Base-by-base conservation (phyloP, 64 coral and sea anemone genomes). In the Orbicella faveolata region DNA sequence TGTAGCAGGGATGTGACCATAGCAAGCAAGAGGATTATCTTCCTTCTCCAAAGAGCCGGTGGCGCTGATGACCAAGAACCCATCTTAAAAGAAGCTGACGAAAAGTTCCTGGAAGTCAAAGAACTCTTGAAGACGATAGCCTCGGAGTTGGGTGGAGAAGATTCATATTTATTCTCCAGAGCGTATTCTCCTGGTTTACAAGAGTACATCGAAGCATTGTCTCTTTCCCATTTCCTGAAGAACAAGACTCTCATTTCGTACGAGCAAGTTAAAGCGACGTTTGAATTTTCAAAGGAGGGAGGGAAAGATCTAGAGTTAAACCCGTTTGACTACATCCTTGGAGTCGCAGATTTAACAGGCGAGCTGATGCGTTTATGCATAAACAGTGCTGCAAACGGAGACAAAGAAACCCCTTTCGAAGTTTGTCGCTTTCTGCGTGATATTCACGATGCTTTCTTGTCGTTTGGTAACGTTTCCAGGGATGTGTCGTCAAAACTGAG, bases 321-420 rank as follows among this genome's bases (percentile, higher is more conserved):
- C 64, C 91, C 94, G 14, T 90, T 90, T 21, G 94, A 99, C 78
- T 99, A 95, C 61, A 61, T 95, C 57, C 92, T 99, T 79, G 97
- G 97, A 14, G 76, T 99, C 25, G 90, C 97, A 34, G 97, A 99
- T 90, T 83, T 99, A 16, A 99, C 97, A 6, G 97, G 97, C 37
- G 97, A 99, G 81, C 57, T 99, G 15, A 99, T 99, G 97, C 88
- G 97, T 37, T 78, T 99, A 21, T 93, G 93, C n/a, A 93, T 99
- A 21, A 99, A 99, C 86, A 91, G 90, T 53, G 94, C 94, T 59
- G 94, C 94, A 1, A 93, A 93, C 68, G 97, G 94, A 0, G 94
- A 99, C 68, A 57, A 70, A 51, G 78, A 74, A 19, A 96, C 91
- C 9, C 94, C 91, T 20, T 91, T 93, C 65, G 79, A 84, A 61